A percentile compares a stretch with the other conserved stretches of the same genome.
phyloP scores from a whole-genome alignment of 2,113 vertebrate genomes.

The Gadus macrocephalus region DNA sequence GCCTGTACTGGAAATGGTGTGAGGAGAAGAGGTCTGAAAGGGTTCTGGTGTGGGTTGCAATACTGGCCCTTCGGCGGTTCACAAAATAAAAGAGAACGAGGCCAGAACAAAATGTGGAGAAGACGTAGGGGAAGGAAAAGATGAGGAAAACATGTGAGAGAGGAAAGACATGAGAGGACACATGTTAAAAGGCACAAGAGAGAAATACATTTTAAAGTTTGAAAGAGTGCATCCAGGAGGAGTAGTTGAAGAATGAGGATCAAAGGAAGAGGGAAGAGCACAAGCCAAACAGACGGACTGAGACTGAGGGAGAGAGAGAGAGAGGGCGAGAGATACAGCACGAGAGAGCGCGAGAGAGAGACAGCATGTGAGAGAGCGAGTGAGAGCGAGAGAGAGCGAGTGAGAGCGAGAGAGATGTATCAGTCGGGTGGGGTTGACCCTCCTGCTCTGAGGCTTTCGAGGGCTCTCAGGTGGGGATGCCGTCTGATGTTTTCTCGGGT shows the following conservation, averaged over 20 bases:
- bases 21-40: slow-evolving; percentile 34
- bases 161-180: no score
- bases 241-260: no score
- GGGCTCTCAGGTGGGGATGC: slow-evolving; percentile 31
- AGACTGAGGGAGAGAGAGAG: slow-evolving; percentile 21
- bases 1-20: slow-evolving; percentile 29
- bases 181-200: no score
- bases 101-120: no score
- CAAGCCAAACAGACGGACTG: background rate
- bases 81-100: background rate
- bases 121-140: no score
- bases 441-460: slow-evolving; percentile 34
- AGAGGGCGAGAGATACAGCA: slow-evolving; percentile 1
- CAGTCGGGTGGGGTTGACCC: slow-evolving; percentile 17
- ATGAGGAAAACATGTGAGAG: no score
- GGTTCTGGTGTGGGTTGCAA: slow-evolving; percentile 52
- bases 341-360: slow-evolving; percentile 15
- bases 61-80: slow-evolving; percentile 46
- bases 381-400: slow-evolving; percentile 20
- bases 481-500: slow-evolving; percentile 57
- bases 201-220: no score
- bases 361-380: slow-evolving; percentile 11
- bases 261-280: background rate
- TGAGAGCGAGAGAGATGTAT: background rate
- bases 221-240: no score